phyloP scores from a whole-genome alignment of 2,797 vertebrate genomes.

The Melanotaenia maccullochi region DNA sequence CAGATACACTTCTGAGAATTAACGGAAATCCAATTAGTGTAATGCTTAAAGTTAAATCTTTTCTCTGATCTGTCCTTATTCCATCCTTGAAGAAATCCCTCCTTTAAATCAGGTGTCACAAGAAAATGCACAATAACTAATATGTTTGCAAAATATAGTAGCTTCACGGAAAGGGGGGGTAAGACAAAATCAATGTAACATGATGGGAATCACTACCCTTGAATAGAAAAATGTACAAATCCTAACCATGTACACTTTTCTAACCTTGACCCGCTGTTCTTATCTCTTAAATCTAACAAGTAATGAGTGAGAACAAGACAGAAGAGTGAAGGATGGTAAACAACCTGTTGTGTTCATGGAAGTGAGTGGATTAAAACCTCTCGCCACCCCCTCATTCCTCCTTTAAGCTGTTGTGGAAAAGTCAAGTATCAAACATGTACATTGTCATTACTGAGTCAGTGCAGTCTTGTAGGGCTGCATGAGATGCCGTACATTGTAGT shows the following conservation, averaged over 20 bases:
- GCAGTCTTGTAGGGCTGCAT: background rate
- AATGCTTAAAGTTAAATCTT: slow-evolving; percentile 57
- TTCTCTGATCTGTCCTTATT: slow-evolving; percentile 59
- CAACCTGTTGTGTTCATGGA: background rate
- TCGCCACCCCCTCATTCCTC: background rate
- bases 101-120: slow-evolving; percentile 1
- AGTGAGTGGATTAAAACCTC: background rate
- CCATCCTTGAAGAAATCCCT: slow-evolving; percentile 34
- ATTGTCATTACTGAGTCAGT: background rate
- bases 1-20: slow-evolving; percentile 68
- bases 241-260: background rate
- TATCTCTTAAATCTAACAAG: background rate
- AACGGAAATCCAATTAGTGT: slow-evolving; percentile 71
- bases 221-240: background rate
- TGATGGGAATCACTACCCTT: background rate
- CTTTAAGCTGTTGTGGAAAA: background rate
- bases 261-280: background rate
- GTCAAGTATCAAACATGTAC: background rate
- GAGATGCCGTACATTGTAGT: background rate
- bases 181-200: no score
- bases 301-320: background rate
- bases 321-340: background rate
- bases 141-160: background rate
- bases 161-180: no score
- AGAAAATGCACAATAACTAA: background rate